Conservation (phyloP, 2,113 vertebrate species). For the Tamias sibiricus region DNA sequence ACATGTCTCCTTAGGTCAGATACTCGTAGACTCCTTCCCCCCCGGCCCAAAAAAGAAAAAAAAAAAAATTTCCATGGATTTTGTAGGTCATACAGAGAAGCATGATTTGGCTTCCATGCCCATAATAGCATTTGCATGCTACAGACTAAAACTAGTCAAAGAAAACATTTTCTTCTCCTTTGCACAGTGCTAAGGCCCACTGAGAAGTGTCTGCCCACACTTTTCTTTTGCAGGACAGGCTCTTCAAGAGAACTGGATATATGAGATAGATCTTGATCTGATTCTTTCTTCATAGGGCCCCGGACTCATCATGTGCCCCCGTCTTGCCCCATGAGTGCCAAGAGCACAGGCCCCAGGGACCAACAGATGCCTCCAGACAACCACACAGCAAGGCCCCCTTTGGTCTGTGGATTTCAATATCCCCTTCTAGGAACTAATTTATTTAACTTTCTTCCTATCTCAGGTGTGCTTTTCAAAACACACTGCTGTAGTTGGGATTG, state of each 20-base stretch:
- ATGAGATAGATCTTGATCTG: background rate
- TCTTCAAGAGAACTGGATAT: background rate
- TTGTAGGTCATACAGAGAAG: background rate
- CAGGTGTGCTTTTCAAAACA: background rate
- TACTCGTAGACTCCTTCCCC: background rate
- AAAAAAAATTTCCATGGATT: background rate
- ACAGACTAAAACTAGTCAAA: background rate
- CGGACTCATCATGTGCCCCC: no score
- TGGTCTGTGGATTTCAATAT: background rate
- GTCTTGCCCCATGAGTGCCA: rapidly evolving
- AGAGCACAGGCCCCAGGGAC: rapidly evolving
- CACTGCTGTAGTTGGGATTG: background rate
- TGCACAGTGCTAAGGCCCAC: rapidly evolving
- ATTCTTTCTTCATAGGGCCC: background rate
- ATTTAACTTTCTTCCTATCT: background rate
- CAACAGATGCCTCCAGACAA: background rate
- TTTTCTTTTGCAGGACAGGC: background rate
- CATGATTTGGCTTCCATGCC: background rate
- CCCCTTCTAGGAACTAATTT: background rate
- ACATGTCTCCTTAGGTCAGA: background rate
- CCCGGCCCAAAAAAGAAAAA: background rate
- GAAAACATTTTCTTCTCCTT: background rate
- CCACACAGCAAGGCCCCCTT: background rate
- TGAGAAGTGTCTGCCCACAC: no score
- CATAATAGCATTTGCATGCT: rapidly evolving